phyloP scores from a whole-genome alignment of 1,140 invertebrate genomes.

The Zaprionus camerounensis region DNA sequence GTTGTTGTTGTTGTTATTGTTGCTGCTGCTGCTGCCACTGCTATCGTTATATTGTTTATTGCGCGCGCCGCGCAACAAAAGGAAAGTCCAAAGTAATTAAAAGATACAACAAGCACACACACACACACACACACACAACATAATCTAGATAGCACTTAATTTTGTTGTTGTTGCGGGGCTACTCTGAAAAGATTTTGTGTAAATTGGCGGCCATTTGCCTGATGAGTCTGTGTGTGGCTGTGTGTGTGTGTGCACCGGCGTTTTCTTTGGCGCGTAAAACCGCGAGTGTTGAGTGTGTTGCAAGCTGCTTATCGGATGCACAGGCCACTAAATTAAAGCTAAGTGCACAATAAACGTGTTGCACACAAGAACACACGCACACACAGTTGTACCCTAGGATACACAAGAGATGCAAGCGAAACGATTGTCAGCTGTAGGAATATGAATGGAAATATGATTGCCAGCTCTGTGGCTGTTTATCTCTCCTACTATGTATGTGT shows the following conservation, averaged over 20 bases:
- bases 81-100: constrained; percentile 32
- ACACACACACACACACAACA: neutral
- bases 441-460: constrained; percentile 12
- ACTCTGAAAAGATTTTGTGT: constrained; percentile 6
- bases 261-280: constrained; percentile 71
- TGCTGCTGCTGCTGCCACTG: neutral
- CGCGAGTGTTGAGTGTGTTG: constrained; percentile 26
- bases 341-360: constrained; percentile 26
- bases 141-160: constrained; percentile 1
- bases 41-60: constrained; percentile 16
- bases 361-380: neutral
- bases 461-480: neutral
- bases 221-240: neutral
- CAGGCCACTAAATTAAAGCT: constrained; percentile 31
- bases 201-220: constrained; percentile 22
- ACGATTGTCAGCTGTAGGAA: constrained; percentile 21
- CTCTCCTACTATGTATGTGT: neutral
- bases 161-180: constrained; percentile 14
- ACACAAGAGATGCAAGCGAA: neutral
- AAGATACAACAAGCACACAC: constrained; percentile 7
- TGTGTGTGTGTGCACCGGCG: constrained; percentile 47
- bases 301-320: constrained; percentile 50
- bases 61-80: constrained; percentile 20
- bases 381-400: neutral
- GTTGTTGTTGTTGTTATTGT: constrained; percentile 21